Evolutionary conservation across 1,140 invertebrate genomes (phyloP), one percentile per base, ranked within the genome.

Genomic region (Cydia strobilella): DNA sequence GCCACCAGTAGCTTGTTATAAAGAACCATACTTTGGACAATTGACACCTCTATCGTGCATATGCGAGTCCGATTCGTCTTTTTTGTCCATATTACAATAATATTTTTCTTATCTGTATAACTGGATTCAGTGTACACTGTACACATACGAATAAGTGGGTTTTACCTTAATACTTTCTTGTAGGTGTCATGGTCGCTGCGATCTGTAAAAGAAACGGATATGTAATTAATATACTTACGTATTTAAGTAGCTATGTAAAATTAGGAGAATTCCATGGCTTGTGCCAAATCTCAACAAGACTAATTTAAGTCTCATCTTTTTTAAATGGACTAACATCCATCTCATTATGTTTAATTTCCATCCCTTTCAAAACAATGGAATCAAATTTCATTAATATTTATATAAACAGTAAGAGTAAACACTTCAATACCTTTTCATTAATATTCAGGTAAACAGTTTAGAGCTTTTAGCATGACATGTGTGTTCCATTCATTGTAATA

Each of bases 401-500:
- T 51, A 51, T 7, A 18, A 51, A 4, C 48, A 51, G 48, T 18
- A 18, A 51, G n/a, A 18, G 9, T 59, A 23, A 59, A 59, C 20
- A 59, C 18, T 59, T 59, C 6, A 59, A 1, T 23, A 1, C 54
- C 20, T 23, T 59, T 59, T 59, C 54, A 59, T 59, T 59, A 59
- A 23, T 23, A 59, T 59, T 59, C 54, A 59, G 23, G 54, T 23
- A 59, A 59, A 59, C 54, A 59, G 54, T 18, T 59, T 23, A 59
- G 54, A 23, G 51, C 54, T 59, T 59, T 59, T 59, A 59, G 54
- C 54, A 59, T 59, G 54, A 59, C 54, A 69, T 42, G 27, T 69
- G n/a, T 69, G 31, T 69, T 35, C 65, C 35, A 69, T 35, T 15
- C 31, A 69, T 42, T 69, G 65, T 69, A 35, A 69, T 69, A 69